Evolutionary conservation across 1,140 invertebrate species (phyloP).

Genomic region (Trissolcus basalis): DNA sequence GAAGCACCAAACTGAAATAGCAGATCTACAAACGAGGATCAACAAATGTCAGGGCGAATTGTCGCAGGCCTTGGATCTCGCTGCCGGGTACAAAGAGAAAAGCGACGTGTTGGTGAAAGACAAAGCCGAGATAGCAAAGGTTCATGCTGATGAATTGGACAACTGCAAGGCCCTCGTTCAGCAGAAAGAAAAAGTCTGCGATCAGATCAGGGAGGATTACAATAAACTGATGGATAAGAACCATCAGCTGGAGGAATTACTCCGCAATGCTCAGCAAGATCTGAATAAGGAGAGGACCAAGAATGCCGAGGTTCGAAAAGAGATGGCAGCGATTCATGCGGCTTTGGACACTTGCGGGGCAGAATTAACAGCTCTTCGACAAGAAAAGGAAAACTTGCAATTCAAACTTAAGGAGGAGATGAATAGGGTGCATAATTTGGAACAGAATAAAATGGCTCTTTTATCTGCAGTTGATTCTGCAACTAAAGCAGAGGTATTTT

Average conservation of each 20-base stretch:
- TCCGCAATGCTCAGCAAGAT: conserved; percentile 67
- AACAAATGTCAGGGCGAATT: conserved; percentile 81
- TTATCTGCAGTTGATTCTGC: conserved; percentile 73
- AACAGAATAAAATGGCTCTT: conserved; percentile 75
- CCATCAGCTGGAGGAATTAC: conserved; percentile 63
- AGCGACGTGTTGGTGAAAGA: conserved; percentile 77
- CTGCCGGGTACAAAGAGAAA: conserved; percentile 82
- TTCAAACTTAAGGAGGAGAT: conserved; percentile 77
- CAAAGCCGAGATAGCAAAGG: conserved; percentile 72
- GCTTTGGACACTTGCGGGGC: conserved; percentile 77
- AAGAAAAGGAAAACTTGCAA: conserved; percentile 76
- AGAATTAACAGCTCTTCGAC: conserved; percentile 76
- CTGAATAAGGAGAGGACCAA: conserved; percentile 69
- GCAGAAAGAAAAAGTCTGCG: conserved; percentile 66
- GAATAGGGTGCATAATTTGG: conserved; percentile 72
- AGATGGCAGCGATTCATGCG: conserved; percentile 76
- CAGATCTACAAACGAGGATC: conserved; percentile 75
- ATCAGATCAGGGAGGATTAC: conserved; percentile 65
- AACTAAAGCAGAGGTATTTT: conserved; percentile 76
- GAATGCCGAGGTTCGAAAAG: conserved; percentile 67
- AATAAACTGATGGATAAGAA: conserved; percentile 67
- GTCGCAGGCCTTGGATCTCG: conserved; percentile 80
- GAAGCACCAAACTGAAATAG: conserved; percentile 67
- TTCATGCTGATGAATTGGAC: conserved; percentile 70
- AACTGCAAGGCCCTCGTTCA: conserved; percentile 69